These are phyloP conservation scores for Apantesis nais DNA, from an alignment of 2,888 invertebrate species.

Conservation along the genomic window DNA sequence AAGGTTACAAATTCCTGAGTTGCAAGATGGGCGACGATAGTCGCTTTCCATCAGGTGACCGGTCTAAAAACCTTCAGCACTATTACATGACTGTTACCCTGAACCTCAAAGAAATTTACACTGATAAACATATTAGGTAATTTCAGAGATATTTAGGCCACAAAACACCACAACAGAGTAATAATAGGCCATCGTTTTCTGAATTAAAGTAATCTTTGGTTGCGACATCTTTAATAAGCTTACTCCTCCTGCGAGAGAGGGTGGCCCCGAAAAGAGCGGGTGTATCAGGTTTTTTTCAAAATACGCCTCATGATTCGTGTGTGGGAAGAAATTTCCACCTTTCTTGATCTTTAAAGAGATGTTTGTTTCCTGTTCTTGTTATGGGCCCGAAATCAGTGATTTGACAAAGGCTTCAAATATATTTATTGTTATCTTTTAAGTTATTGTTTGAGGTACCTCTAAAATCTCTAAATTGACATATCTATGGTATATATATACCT, in stretches of 20 bases:
- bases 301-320: slow-evolving; percentile 4
- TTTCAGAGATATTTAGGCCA: slow-evolving; percentile 30
- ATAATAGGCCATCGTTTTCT: slow-evolving; percentile 52
- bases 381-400: background rate
- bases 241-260: slow-evolving; percentile 41
- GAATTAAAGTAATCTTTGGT: slow-evolving; percentile 63
- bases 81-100: slow-evolving; percentile 16
- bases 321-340: slow-evolving; percentile 1
- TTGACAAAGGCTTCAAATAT: background rate
- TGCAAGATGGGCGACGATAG: background rate
- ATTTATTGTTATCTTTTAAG: background rate
- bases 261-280: slow-evolving; percentile 41
- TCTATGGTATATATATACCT: too few species aligned
- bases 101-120: slow-evolving; percentile 24
- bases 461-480: background rate
- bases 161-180: slow-evolving; percentile 34
- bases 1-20: too few species aligned
- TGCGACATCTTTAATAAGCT: slow-evolving; percentile 64
- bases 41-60: background rate
- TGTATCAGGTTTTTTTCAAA: background rate
- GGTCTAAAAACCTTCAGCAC: too few species aligned
- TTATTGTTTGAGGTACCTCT: background rate
- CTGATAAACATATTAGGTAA: slow-evolving; percentile 26
- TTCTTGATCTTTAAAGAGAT: background rate
- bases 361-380: background rate